Percentiles rank a stretch among this genome's conserved stretches.
These are phyloP conservation scores for Thecocarcelia acutangulata DNA, from an alignment of 2,888 invertebrate genomes.

Conservation along the genomic window DNA sequence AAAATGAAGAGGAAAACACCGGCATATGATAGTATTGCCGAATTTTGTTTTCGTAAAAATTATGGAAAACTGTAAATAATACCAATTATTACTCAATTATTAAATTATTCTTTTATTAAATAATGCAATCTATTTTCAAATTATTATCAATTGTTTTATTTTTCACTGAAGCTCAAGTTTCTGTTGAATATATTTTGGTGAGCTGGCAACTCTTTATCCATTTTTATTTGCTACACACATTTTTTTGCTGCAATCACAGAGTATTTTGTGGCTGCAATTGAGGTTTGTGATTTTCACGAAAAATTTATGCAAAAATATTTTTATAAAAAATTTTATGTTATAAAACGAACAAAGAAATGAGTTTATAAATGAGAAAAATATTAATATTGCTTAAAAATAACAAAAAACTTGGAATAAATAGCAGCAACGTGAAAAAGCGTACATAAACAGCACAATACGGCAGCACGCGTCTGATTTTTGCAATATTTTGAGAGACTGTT, in stretches of 20 bases:
- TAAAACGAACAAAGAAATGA: slow-evolving; percentile 22
- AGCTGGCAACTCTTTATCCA: slow-evolving; percentile 53
- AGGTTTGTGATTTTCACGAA: slow-evolving; percentile 60
- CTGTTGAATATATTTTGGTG: background rate
- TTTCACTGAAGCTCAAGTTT: no score
- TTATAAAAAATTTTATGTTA: slow-evolving; percentile 50
- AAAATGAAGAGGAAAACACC: slow-evolving; percentile 40
- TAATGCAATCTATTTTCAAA: background rate
- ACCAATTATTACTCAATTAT: no score
- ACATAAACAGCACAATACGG: slow-evolving; percentile 1
- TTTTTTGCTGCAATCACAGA: slow-evolving; percentile 45
- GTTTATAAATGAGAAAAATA: background rate
- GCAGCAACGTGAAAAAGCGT: slow-evolving; percentile 36
- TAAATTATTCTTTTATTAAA: background rate
- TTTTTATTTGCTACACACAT: slow-evolving; percentile 53
- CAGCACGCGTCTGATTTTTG: slow-evolving; percentile 54
- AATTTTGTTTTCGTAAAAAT: background rate
- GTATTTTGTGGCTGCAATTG: slow-evolving; percentile 45
- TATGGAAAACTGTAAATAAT: background rate
- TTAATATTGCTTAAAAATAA: background rate
- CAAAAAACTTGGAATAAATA: background rate
- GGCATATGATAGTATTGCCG: slow-evolving; percentile 52
- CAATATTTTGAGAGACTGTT: slow-evolving; percentile 34
- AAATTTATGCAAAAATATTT: slow-evolving; percentile 68
- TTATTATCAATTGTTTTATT: no score